Percentiles rank a stretch among this genome's conserved stretches.
These are phyloP conservation scores for Lycaon pictus DNA, from an alignment of 2,113 vertebrate species.

Conservation along the genomic window DNA sequence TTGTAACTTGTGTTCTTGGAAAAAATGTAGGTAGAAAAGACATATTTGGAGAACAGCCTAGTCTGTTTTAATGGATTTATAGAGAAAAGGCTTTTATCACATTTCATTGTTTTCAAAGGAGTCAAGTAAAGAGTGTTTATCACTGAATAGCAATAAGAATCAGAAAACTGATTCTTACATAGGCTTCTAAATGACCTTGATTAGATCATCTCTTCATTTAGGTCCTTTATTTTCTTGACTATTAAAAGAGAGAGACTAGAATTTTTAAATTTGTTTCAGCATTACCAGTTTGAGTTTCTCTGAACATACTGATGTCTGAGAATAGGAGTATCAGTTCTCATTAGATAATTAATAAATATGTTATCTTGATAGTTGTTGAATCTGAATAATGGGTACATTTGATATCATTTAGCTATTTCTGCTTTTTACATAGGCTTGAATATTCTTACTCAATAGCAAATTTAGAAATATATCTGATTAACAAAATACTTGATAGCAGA, in stretches of 20 bases:
- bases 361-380: constrained; percentile 10
- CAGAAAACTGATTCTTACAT: background rate
- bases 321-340: background rate
- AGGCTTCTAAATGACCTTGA: background rate
- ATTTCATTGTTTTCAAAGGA: constrained; percentile 46
- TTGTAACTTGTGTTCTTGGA: constrained; percentile 13
- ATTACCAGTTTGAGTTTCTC: background rate
- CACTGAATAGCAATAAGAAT: background rate
- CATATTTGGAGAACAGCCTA: background rate
- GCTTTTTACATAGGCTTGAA: background rate
- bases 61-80: background rate
- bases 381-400: background rate
- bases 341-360: constrained; percentile 35
- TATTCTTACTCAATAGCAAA: constrained; percentile 36
- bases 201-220: constrained; percentile 15
- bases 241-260: background rate
- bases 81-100: background rate
- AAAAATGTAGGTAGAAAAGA: constrained; percentile 23
- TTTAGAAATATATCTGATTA: constrained; percentile 45
- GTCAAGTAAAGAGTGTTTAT: constrained; percentile 45
- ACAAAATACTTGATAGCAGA: constrained; percentile 8
- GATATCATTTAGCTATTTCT: constrained; percentile 49
- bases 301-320: background rate
- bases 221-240: constrained; percentile 20
- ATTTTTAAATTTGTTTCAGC: constrained; percentile 35